A percentile compares a stretch with the other conserved stretches of the same genome.
These are phyloP conservation scores for Drosophila gunungcola DNA, from an alignment of 1,140 invertebrate species.

Conservation along the genomic window DNA sequence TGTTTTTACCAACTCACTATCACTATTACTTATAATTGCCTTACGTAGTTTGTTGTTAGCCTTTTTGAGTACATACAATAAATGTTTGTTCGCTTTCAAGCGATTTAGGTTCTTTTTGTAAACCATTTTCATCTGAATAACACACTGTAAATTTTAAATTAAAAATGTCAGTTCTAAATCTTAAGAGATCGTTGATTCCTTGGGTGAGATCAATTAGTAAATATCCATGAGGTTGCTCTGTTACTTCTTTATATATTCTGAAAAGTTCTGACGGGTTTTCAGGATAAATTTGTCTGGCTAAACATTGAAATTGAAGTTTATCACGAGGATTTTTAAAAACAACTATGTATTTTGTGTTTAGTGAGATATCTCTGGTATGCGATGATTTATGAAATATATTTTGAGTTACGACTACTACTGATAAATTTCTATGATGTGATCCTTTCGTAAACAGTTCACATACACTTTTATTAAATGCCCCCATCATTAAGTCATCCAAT, in stretches of 20 bases:
- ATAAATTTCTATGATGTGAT: slow-evolving; percentile 9
- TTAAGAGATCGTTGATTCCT: slow-evolving; percentile 4
- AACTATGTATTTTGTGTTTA: slow-evolving; percentile 6
- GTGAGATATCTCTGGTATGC: neutral
- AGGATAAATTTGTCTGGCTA: slow-evolving; percentile 10
- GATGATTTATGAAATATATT: slow-evolving; percentile 8
- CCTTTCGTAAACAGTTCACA: slow-evolving; percentile 6
- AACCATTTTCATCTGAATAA: slow-evolving; percentile 13
- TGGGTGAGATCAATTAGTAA: slow-evolving; percentile 13
- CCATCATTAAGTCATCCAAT: too few species aligned
- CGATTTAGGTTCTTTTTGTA: slow-evolving; percentile 12
- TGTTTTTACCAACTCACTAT: slow-evolving; percentile 3
- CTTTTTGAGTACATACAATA: too few species aligned
- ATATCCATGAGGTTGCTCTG: slow-evolving; percentile 7
- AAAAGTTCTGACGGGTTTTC: neutral
- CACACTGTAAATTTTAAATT: neutral
- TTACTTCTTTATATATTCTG: slow-evolving; percentile 11
- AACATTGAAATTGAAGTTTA: slow-evolving; percentile 9
- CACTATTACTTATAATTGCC: slow-evolving; percentile 4
- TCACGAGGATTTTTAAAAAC: slow-evolving; percentile 2
- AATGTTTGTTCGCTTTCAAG: slow-evolving; percentile 3
- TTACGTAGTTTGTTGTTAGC: slow-evolving; percentile 3
- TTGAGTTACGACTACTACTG: slow-evolving; percentile 1
- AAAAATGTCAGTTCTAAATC: slow-evolving; percentile 11
- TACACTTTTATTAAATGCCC: slow-evolving; percentile 9